These are phyloP conservation scores for Leptinotarsa tumamoca DNA, from an alignment of 2,888 invertebrate species.

Conservation along the genomic window DNA sequence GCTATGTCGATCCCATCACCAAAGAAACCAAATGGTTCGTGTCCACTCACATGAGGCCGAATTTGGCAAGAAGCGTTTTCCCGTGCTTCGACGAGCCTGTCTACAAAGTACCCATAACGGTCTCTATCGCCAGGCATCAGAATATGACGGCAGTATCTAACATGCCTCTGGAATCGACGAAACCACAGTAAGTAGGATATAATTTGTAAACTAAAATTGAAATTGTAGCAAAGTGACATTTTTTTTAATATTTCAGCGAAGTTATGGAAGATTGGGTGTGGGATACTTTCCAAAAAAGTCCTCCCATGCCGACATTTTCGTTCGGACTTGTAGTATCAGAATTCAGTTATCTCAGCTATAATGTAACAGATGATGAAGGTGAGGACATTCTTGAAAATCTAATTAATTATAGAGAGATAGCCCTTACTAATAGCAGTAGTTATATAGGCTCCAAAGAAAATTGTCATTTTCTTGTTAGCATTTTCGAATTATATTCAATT, in stretches of 20 bases:
- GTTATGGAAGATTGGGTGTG: conserved; percentile 73
- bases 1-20: conserved; percentile 68
- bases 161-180: conserved; percentile 71
- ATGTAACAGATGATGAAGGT: conserved; percentile 54
- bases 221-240: too few relatives aligned
- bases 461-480: too few relatives aligned
- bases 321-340: conserved; percentile 80
- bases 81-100: conserved; percentile 86
- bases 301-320: conserved; percentile 82
- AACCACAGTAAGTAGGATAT: conserved; percentile 71
- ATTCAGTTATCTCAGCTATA: conserved; percentile 62
- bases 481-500: too few relatives aligned
- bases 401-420: neutral
- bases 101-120: conserved; percentile 78
- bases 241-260: conserved; percentile 60
- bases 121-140: conserved; percentile 73
- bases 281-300: conserved; percentile 78
- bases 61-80: conserved; percentile 81
- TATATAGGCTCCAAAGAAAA: too few relatives aligned
- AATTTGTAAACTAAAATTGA: too few relatives aligned
- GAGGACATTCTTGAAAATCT: neutral
- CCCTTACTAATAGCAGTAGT: too few relatives aligned
- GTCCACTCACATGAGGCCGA: conserved; percentile 78
- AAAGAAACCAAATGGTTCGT: conserved; percentile 70
- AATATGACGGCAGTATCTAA: conserved; percentile 75